These are phyloP conservation scores for human (Homo sapiens) DNA, from an alignment of 2,113 vertebrate species.

Conservation along the genomic window DNA sequence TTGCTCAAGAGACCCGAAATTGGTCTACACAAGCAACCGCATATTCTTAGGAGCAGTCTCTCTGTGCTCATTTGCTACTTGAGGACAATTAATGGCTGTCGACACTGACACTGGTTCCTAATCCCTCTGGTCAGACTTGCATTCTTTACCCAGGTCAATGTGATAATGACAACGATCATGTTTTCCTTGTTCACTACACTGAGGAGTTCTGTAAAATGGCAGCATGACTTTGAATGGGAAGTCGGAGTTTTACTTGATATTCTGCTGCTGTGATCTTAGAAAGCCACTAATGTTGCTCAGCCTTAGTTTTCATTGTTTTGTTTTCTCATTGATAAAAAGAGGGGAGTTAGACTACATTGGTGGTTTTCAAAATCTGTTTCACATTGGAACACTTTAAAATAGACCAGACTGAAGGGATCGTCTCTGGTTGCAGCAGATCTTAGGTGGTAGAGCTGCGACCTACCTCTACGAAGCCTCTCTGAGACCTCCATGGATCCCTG, in stretches of 20 bases:
- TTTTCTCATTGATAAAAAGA: neutral
- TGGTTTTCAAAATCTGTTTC: neutral
- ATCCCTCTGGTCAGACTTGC: neutral
- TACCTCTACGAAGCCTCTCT: rapidly evolving
- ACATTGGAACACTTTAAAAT: neutral
- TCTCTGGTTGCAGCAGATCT: neutral
- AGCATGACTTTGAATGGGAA: neutral
- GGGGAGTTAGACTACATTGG: neutral
- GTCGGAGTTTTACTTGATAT: neutral
- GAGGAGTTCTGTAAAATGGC: neutral
- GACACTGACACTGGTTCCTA: neutral
- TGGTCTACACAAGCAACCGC: neutral
- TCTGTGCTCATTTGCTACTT: neutral
- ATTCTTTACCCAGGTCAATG: neutral
- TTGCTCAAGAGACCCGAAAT: neutral
- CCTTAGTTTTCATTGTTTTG: neutral
- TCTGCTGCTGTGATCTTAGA: neutral
- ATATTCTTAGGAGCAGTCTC: no score
- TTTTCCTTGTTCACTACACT: neutral
- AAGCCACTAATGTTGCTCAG: neutral
- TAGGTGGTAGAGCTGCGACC: no score
- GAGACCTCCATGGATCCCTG: neutral
- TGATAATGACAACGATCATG: rapidly evolving
- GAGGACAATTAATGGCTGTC: neutral
- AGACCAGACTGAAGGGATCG: neutral